These are phyloP conservation scores for Archilochus colubris DNA, from an alignment of 2,113 vertebrate genomes.

Conservation along the genomic window DNA sequence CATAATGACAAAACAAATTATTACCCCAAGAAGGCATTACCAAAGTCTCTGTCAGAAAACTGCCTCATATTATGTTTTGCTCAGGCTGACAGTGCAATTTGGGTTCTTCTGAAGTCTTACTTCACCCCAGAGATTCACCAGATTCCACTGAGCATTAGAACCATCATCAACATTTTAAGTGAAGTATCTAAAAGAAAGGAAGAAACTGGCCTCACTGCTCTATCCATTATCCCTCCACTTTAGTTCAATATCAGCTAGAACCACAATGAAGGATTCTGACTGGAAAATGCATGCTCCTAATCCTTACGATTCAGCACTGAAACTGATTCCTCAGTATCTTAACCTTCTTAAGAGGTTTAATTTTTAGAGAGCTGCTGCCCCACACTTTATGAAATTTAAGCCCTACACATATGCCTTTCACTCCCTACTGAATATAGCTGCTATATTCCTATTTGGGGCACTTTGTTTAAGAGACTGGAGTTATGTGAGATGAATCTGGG, in stretches of 20 bases:
- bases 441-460: not conserved
- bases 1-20: not conserved
- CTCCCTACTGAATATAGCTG: not conserved
- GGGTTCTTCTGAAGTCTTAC: not conserved
- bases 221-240: not conserved
- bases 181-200: not conserved
- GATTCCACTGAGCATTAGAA: not conserved
- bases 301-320: not conserved
- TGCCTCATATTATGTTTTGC: not conserved
- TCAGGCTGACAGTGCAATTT: not conserved
- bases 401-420: not conserved
- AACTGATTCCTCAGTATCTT: not conserved
- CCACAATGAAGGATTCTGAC: not conserved
- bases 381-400: slow-evolving; percentile 11
- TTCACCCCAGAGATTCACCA: not conserved
- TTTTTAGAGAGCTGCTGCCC: not conserved
- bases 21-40: not conserved
- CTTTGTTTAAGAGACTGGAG: not conserved
- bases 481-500: not conserved
- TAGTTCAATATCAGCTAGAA: not conserved
- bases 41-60: not conserved
- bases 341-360: slow-evolving; percentile 34
- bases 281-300: not conserved
- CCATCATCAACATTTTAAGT: not conserved
- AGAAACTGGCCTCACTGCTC: not conserved